Evolutionary conservation across 92 coral and sea anemone genomes (phyloP).

Genomic region (Parazoanthus swiftii): DNA sequence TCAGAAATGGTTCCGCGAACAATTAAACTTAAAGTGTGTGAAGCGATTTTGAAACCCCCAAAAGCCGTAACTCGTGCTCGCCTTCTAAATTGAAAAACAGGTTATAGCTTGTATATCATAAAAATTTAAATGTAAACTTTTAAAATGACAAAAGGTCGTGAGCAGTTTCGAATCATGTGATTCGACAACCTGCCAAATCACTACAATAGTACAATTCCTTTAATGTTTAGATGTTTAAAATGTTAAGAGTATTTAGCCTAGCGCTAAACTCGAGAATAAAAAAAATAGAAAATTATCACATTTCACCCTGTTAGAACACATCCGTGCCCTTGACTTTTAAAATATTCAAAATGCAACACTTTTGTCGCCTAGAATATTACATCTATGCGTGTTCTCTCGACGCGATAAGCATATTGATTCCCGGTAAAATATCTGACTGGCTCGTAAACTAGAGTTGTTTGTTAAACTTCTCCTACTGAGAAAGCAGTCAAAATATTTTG

Average conservation of each 20-base stretch:
- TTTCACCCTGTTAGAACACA: not conserved
- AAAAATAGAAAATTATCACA: not conserved
- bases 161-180: slow-evolving; percentile 35
- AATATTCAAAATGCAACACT: slow-evolving; percentile 46
- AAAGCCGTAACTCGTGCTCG: not conserved
- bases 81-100: slow-evolving; percentile 9
- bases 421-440: not conserved
- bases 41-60: not conserved
- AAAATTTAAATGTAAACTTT: slow-evolving; percentile 27
- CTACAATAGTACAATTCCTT: slow-evolving; percentile 23
- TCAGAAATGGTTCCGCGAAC: not conserved
- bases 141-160: slow-evolving; percentile 3
- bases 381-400: not conserved
- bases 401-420: slow-evolving; percentile 11
- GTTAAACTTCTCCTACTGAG: not conserved
- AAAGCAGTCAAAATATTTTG: not conserved
- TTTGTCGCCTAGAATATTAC: slow-evolving; percentile 10
- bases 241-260: not conserved
- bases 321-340: slow-evolving; percentile 16
- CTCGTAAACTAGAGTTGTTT: not conserved
- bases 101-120: not conserved
- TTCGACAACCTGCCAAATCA: slow-evolving; percentile 24
- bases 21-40: not conserved
- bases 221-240: not conserved
- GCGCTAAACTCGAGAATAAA: not conserved